Evolutionary conservation across 2,888 invertebrate species (phyloP), one percentile per base, ranked within the genome.

Genomic region (Dynastes maya): DNA sequence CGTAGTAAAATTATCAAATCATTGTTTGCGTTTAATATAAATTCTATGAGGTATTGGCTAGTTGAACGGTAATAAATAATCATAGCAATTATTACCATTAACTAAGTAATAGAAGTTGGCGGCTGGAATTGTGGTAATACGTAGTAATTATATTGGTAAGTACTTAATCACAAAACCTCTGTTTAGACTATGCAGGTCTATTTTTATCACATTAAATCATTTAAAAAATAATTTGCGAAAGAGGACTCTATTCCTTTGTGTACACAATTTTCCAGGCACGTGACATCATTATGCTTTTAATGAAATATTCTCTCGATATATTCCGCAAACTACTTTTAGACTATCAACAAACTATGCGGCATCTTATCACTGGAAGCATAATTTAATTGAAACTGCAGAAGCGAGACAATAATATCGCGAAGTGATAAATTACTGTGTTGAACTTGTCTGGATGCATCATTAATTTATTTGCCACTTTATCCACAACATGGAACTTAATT

Each of bases 371-470:
- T 4, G 11, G n/a, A 16, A 32, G 13, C 45, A 70, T n/a, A 70
- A 70, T 32, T 53, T 53, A 70, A 53, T 27, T 53, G n/a, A 9
- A 53, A n/a, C n/a, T 53, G 29, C 51, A 29, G 16, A 51, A 70
- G 49, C 49, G 49, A 45, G 61, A 72, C 40, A 61, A 76, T 55
- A 55, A 76, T 67, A 53, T 40, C 63, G 22, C 27, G 9, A 45
- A 27, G 13, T 71, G 71, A 77, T 70, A 77, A 70, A 77, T 71
- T 61, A 27, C 71, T 16, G 8, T 16, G 70, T 49, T 70, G 70
- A 77, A 70, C 71, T 32, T 70, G 70, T 37, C 72, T 61, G 9
- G 6, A 71, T 77, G 70, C 32, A 16, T 71, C 71, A 71, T 77
- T 71, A 45, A 77, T 70, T 71, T 77, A 77, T 61, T 70, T 71